Percentiles rank a stretch among this genome's conserved stretches.
phyloP scores from a whole-genome alignment of 2,113 vertebrate genomes.

The Plotosus lineatus region DNA sequence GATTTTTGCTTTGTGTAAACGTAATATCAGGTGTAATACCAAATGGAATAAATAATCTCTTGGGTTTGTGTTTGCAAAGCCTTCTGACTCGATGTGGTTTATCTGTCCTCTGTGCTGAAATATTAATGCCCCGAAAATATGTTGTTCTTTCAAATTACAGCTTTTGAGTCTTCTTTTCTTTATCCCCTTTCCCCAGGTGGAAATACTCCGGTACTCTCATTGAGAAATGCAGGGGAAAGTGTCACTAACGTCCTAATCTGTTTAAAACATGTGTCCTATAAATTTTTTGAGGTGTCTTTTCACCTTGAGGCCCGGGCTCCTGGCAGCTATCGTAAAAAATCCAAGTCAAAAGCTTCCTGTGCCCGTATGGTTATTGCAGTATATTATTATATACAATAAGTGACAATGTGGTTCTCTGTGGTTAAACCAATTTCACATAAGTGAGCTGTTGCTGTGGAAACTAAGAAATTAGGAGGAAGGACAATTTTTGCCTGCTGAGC shows the following conservation, averaged over 20 bases:
- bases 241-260: not conserved
- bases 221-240: not conserved
- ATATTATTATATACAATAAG: slow-evolving; percentile 12
- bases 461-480: not conserved
- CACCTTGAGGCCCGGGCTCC: slow-evolving; percentile 35
- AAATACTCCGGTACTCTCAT: not conserved
- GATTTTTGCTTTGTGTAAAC: not conserved
- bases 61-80: not conserved
- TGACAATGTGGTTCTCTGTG: slow-evolving; percentile 3
- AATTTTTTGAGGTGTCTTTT: slow-evolving; percentile 26
- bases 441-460: not conserved
- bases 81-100: not conserved
- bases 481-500: no score
- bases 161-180: not conserved
- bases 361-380: slow-evolving; percentile 5
- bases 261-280: slow-evolving; percentile 39
- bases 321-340: not conserved
- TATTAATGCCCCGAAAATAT: not conserved
- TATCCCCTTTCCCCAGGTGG: not conserved
- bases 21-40: not conserved
- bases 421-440: slow-evolving; percentile 8
- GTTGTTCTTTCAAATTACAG: slow-evolving; percentile 2
- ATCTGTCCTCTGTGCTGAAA: not conserved
- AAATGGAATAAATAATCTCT: not conserved
- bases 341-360: slow-evolving; percentile 14